phyloP scores from a whole-genome alignment of 2,888 invertebrate species.

The Gnatocerus cornutus region DNA sequence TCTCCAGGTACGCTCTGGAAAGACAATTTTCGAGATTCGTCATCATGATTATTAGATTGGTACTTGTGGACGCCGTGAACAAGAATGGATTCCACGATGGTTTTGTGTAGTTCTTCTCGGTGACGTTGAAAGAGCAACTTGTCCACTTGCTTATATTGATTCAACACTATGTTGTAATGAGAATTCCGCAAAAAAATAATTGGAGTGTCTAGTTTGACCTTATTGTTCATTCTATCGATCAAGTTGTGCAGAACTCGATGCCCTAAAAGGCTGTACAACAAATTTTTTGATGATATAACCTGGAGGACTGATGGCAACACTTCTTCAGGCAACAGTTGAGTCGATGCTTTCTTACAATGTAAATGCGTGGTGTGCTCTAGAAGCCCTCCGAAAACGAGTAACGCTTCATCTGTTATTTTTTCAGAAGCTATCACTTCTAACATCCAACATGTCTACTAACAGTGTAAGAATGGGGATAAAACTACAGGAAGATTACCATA shows the following conservation, averaged over 20 bases:
- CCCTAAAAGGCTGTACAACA: constrained; percentile 73
- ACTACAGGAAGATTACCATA: constrained; percentile 61
- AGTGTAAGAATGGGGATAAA: constrained; percentile 19
- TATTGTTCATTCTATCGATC: constrained; percentile 74
- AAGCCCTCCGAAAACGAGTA: constrained; percentile 73
- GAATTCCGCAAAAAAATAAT: constrained; percentile 71
- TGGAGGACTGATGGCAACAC: constrained; percentile 72
- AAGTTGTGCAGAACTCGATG: constrained; percentile 74
- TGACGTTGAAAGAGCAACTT: constrained; percentile 73
- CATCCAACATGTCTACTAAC: constrained; percentile 70
- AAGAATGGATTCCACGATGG: constrained; percentile 67
- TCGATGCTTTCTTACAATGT: constrained; percentile 70
- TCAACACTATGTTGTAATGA: constrained; percentile 70
- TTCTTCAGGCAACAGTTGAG: constrained; percentile 70
- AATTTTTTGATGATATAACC: constrained; percentile 72
- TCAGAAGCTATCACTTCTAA: constrained; percentile 73
- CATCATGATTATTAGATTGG: not conserved
- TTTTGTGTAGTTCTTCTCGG: constrained; percentile 71
- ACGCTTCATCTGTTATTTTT: constrained; percentile 69
- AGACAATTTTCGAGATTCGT: not conserved
- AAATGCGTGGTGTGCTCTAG: constrained; percentile 73
- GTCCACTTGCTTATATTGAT: constrained; percentile 70
- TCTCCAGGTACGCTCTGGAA: constrained; percentile 72
- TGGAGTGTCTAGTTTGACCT: constrained; percentile 69
- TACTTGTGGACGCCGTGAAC: constrained; percentile 70